Conservation (phyloP, 2,888 invertebrate genomes). For the Pediacus dermestoides region DNA sequence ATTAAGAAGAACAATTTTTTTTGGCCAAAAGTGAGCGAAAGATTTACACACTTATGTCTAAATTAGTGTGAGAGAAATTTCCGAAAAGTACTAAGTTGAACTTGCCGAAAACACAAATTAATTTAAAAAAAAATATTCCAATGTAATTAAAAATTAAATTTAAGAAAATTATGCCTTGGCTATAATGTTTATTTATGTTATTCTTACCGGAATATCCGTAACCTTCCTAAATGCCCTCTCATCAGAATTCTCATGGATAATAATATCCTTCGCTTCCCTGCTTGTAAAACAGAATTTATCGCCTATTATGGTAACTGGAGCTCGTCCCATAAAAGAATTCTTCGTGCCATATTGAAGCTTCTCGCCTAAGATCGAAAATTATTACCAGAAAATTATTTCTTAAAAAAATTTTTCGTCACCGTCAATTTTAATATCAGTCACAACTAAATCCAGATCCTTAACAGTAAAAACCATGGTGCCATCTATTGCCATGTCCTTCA, state of each 20-base stretch:
- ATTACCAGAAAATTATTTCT: conserved; percentile 1
- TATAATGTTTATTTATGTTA: conserved; percentile 6
- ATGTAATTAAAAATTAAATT: conserved; percentile 1
- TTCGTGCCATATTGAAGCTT: conserved; percentile 45
- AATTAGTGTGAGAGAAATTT: neutral
- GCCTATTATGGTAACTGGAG: conserved; percentile 54
- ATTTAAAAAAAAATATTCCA: conserved; percentile 6
- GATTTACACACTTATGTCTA: neutral
- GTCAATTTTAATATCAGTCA: conserved; percentile 59
- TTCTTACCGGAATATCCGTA: conserved; percentile 54
- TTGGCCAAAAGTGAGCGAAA: no score
- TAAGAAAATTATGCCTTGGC: conserved; percentile 3
- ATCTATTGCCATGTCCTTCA: conserved; percentile 58
- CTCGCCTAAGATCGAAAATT: conserved; percentile 23
- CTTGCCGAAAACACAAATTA: neutral
- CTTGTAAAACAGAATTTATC: conserved; percentile 47
- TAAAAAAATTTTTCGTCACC: conserved; percentile 24
- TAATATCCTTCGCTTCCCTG: conserved; percentile 56
- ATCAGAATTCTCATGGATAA: conserved; percentile 53
- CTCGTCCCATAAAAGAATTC: conserved; percentile 56
- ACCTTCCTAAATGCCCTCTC: conserved; percentile 53
- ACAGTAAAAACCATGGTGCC: conserved; percentile 58
- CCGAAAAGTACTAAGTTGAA: neutral
- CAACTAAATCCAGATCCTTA: conserved; percentile 59
- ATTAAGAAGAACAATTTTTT: no score